Conservation (phyloP, 2,113 vertebrate species). For the Tenrec ecaudatus region DNA sequence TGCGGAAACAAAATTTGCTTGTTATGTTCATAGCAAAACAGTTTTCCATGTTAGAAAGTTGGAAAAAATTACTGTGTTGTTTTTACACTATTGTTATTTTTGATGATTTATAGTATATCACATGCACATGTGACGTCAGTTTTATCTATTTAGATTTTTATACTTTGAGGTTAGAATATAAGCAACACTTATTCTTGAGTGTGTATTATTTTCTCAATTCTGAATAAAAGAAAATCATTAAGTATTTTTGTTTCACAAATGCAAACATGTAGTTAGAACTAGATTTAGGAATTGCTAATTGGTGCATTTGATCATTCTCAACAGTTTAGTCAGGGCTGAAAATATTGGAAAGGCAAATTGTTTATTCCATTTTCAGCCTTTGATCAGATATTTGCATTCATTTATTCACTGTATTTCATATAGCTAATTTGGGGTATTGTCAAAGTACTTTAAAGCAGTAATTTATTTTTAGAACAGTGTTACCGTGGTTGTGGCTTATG, state of each 20-base stretch:
- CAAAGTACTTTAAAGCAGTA: conserved; percentile 25
- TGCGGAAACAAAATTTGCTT: conserved; percentile 1
- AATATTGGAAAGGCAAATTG: neutral
- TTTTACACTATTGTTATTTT: conserved; percentile 26
- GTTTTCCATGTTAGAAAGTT: conserved; percentile 50
- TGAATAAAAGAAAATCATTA: conserved; percentile 44
- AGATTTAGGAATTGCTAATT: neutral
- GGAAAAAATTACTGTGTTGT: neutral
- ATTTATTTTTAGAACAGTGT: conserved; percentile 45
- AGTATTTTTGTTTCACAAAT: conserved; percentile 30
- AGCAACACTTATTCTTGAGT: neutral
- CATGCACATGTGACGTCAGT: neutral
- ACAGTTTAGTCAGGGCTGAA: conserved; percentile 15
- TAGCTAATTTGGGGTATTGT: neutral
- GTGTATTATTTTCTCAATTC: conserved; percentile 32
- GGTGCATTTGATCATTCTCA: conserved; percentile 38
- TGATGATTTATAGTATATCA: conserved; percentile 12
- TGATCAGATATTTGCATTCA: conserved; percentile 44
- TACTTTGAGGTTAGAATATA: neutral
- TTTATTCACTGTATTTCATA: conserved; percentile 15
- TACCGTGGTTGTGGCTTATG: conserved; percentile 36
- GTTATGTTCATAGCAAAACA: neutral
- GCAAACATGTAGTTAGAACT: conserved; percentile 23
- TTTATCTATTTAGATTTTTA: neutral
- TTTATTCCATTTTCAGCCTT: neutral